Evolutionary conservation across 2,113 vertebrate species (phyloP).

Genomic region (Pteronura brasiliensis): DNA sequence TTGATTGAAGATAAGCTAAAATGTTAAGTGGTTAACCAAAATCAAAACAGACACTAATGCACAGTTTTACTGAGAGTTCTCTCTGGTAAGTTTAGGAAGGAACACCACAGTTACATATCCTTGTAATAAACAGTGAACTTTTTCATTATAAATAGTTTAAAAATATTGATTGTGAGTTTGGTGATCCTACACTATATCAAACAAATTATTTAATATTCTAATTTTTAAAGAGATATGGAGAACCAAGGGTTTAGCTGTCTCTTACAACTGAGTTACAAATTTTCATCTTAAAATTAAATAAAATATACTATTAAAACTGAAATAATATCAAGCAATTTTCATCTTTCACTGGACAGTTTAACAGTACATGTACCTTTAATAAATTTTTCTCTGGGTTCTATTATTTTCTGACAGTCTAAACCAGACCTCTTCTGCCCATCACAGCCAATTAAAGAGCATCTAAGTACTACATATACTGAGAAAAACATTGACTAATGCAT

Average conservation of each 20-base stretch:
- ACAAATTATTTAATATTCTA: background rate
- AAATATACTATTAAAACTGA: conserved; percentile 30
- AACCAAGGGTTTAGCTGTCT: conserved; percentile 36
- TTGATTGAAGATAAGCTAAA: background rate
- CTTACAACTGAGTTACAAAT: conserved; percentile 27
- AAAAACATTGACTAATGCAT: conserved; percentile 81
- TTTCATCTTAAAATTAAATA: conserved; percentile 65
- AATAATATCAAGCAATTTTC: conserved; percentile 28
- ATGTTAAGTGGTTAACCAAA: background rate
- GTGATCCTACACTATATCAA: background rate
- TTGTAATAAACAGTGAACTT: background rate
- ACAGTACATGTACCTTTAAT: conserved; percentile 70
- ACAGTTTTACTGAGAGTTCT: background rate
- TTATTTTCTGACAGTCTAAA: conserved; percentile 73
- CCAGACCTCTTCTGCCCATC: conserved; percentile 64
- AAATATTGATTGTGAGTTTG: background rate
- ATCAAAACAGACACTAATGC: background rate
- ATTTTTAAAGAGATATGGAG: background rate
- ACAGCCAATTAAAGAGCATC: conserved; percentile 78
- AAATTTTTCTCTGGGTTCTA: conserved; percentile 62
- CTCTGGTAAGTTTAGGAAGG: background rate
- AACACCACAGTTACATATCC: background rate
- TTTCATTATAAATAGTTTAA: background rate
- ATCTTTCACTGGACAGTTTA: conserved; percentile 36
- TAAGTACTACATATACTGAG: background rate